phyloP scores from a whole-genome alignment of 2,797 vertebrate species.

The Gouania willdenowi region DNA sequence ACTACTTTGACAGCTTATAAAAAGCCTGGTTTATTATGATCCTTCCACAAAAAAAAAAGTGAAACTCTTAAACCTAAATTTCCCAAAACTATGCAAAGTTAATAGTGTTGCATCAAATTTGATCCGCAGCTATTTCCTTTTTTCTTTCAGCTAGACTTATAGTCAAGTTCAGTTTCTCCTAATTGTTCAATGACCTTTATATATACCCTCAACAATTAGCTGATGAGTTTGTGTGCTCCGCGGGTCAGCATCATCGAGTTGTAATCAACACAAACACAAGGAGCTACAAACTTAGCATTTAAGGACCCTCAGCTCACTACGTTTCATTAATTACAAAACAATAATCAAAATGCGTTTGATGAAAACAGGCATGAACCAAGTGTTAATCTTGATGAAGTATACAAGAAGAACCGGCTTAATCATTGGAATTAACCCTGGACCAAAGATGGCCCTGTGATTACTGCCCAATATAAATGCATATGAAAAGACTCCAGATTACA shows the following conservation, averaged over 20 bases:
- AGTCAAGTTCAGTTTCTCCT: slow-evolving; percentile 53
- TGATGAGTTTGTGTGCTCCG: slow-evolving; percentile 63
- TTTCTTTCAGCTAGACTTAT: no score
- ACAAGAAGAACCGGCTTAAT: slow-evolving; percentile 1
- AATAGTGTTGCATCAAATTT: no score
- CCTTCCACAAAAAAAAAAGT: no score
- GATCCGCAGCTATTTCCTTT: no score
- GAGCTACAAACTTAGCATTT: slow-evolving; percentile 23
- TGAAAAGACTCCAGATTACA: neutral
- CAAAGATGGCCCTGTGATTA: slow-evolving; percentile 20
- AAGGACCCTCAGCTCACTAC: slow-evolving; percentile 37
- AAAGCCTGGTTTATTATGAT: no score
- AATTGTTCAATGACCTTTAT: slow-evolving; percentile 69
- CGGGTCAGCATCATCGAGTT: slow-evolving; percentile 50
- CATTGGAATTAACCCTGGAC: slow-evolving; percentile 6
- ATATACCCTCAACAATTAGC: slow-evolving; percentile 68
- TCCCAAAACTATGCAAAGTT: no score
- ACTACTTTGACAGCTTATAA: no score
- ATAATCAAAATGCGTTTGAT: slow-evolving; percentile 51
- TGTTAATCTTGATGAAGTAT: neutral
- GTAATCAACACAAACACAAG: slow-evolving; percentile 65
- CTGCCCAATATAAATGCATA: no score
- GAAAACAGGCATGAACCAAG: slow-evolving; percentile 26
- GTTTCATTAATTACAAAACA: slow-evolving; percentile 56
- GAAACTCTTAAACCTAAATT: no score